Evolutionary conservation across 2,113 vertebrate species (phyloP).

Genomic region (Parus major): DNA sequence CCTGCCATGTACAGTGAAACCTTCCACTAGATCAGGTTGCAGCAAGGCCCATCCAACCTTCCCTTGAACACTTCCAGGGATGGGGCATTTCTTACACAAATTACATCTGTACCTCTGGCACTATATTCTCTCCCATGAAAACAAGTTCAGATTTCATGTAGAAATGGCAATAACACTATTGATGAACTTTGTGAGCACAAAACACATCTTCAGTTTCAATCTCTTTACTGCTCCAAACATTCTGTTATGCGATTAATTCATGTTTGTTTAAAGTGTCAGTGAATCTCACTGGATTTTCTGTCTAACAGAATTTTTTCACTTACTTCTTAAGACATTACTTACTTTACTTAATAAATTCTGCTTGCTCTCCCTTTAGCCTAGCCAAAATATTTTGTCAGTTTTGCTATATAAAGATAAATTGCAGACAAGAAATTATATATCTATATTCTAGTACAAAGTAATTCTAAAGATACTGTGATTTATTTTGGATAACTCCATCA

Average conservation of each 20-base stretch:
- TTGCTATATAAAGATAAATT: neutral
- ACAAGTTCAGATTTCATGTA: neutral
- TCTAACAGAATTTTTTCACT: neutral
- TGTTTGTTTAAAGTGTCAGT: neutral
- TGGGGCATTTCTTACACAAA: neutral
- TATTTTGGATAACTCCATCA: neutral
- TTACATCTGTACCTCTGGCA: neutral
- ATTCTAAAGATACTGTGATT: neutral
- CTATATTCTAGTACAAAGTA: neutral
- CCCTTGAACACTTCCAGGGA: neutral
- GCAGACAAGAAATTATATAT: neutral
- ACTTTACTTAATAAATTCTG: neutral
- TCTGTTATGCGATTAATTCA: neutral
- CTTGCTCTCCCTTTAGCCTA: neutral
- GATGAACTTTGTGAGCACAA: neutral
- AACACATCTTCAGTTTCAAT: neutral
- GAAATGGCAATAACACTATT: neutral
- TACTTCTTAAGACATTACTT: neutral
- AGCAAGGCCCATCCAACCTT: neutral
- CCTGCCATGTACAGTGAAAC: neutral
- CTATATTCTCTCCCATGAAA: neutral
- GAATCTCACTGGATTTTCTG: neutral
- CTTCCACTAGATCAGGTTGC: neutral
- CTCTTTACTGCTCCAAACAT: neutral
- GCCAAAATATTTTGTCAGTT: neutral